phyloP scores from a whole-genome alignment of 2,888 invertebrate genomes.

The Cyaniris semiargus region DNA sequence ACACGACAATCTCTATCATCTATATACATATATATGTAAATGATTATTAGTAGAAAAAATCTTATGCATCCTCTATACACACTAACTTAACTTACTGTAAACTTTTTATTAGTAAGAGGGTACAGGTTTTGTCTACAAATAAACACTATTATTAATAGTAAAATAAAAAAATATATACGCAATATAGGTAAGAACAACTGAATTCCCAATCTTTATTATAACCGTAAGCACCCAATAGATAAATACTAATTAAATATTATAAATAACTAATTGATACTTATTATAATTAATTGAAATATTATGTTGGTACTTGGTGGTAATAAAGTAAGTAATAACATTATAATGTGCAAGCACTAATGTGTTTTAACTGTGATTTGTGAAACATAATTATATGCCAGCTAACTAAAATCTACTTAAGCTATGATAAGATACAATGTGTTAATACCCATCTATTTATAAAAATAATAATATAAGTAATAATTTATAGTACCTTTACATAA shows the following conservation, averaged over 20 bases:
- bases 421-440: background rate
- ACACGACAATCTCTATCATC: too few species aligned
- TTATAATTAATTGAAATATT: background rate
- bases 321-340: background rate
- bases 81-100: too few species aligned
- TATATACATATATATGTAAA: too few species aligned
- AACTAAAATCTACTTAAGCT: background rate
- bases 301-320: background rate
- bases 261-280: background rate
- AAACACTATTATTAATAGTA: too few species aligned
- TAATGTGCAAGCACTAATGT: background rate
- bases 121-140: too few species aligned
- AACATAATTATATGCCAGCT: background rate
- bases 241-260: background rate
- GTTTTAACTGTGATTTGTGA: background rate
- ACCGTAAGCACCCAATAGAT: background rate
- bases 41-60: too few species aligned
- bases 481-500: background rate
- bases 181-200: background rate
- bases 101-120: too few species aligned
- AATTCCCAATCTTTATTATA: background rate
- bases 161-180: background rate
- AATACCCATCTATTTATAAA: background rate
- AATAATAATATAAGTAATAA: background rate
- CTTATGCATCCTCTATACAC: too few species aligned